These are phyloP conservation scores for Phengaris alcon DNA, from an alignment of 2,888 invertebrate genomes.

Conservation along the genomic window DNA sequence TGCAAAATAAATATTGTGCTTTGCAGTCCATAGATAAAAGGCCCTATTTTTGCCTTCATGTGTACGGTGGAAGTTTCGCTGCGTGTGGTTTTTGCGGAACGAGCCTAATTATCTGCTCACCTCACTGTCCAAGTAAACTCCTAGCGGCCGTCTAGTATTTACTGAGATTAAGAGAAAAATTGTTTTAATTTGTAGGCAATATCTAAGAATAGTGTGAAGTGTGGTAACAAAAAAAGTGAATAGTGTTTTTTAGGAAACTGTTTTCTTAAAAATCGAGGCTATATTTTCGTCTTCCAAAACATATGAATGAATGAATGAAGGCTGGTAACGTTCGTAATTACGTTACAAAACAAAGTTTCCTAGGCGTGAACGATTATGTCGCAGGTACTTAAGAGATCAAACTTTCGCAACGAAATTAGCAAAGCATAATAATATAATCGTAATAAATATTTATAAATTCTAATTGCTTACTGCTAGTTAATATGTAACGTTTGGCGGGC, in stretches of 20 bases:
- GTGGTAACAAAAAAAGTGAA: too few species aligned
- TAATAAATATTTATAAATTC: slow-evolving; percentile 21
- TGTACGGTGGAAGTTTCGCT: slow-evolving; percentile 44
- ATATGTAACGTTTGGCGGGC: slow-evolving; percentile 20
- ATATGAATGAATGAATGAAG: too few species aligned
- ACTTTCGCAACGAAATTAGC: background rate
- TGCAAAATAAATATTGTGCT: too few species aligned
- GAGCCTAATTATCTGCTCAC: slow-evolving; percentile 30
- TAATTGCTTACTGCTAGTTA: background rate
- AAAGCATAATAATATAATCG: background rate
- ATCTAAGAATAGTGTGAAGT: background rate
- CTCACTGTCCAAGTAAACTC: slow-evolving; percentile 4
- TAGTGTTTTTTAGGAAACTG: too few species aligned
- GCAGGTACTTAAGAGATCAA: background rate
- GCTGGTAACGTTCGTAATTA: too few species aligned
- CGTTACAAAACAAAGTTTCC: too few species aligned
- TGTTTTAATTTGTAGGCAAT: background rate
- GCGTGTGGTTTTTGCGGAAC: slow-evolving; percentile 55
- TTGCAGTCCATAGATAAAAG: background rate
- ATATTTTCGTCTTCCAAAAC: too few species aligned
- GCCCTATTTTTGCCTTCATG: background rate
- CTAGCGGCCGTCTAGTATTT: background rate
- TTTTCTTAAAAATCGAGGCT: too few species aligned
- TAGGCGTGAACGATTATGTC: too few species aligned
- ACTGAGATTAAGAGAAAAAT: background rate